Conservation (phyloP, 2,888 invertebrate species). For the Microdon myrmicae region DNA sequence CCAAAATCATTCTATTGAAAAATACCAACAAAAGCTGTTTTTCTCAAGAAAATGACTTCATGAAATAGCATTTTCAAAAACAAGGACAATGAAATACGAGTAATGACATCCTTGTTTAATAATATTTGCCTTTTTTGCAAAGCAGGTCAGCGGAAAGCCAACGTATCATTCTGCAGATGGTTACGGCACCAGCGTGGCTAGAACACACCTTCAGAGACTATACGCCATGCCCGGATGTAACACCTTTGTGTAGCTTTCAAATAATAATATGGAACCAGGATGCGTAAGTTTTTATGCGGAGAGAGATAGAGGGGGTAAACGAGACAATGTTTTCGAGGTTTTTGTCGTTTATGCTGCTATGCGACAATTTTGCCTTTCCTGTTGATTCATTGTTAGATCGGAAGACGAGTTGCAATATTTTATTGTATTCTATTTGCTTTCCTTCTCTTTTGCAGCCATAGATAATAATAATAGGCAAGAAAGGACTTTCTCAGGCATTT, state of each 20-base stretch:
- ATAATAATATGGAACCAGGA: slow-evolving; percentile 21
- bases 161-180: slow-evolving; percentile 2
- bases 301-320: neutral
- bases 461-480: slow-evolving; percentile 28
- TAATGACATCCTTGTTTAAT: slow-evolving; percentile 32
- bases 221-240: slow-evolving; percentile 35
- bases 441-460: slow-evolving; percentile 15
- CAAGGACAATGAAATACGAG: too few relatives aligned
- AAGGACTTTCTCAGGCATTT: slow-evolving; percentile 28
- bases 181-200: slow-evolving; percentile 4
- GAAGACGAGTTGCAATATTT: slow-evolving; percentile 40
- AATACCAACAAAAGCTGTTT: too few relatives aligned
- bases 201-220: slow-evolving; percentile 9
- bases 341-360: slow-evolving; percentile 18
- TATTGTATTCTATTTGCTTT: slow-evolving; percentile 9
- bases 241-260: slow-evolving; percentile 30
- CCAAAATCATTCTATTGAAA: too few relatives aligned
- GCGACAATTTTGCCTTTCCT: slow-evolving; percentile 42
- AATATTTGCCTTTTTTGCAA: slow-evolving; percentile 21
- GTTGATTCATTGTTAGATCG: slow-evolving; percentile 47
- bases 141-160: slow-evolving; percentile 34
- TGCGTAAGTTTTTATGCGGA: slow-evolving; percentile 1
- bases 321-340: slow-evolving; percentile 10
- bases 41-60: too few relatives aligned
- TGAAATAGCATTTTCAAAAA: too few relatives aligned